These are phyloP conservation scores for Rutpela maculata DNA, from an alignment of 2,888 invertebrate genomes.

Conservation along the genomic window DNA sequence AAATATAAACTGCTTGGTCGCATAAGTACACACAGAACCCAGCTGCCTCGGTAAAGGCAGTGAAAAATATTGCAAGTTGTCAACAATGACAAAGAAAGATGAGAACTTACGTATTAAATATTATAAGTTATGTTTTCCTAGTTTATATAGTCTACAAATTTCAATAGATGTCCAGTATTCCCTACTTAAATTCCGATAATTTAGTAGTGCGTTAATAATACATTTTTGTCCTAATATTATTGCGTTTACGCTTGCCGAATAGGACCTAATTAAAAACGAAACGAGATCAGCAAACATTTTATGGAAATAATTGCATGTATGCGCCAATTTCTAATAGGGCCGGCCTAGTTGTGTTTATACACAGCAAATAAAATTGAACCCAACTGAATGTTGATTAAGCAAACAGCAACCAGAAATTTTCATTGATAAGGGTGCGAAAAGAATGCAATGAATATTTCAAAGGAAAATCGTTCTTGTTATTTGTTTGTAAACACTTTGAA, in stretches of 20 bases:
- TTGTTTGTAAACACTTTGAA: too few relatives aligned
- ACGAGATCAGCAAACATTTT: background rate
- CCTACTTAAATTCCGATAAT: background rate
- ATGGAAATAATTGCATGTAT: background rate
- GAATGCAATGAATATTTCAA: too few relatives aligned
- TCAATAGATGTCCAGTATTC: constrained; percentile 27
- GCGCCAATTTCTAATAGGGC: background rate
- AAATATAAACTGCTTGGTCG: background rate
- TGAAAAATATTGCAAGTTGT: constrained; percentile 58
- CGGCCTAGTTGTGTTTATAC: background rate
- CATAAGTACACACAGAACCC: background rate
- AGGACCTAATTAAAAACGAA: background rate
- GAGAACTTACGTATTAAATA: constrained; percentile 28
- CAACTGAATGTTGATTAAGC: too few relatives aligned
- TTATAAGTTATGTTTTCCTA: constrained; percentile 26
- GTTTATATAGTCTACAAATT: constrained; percentile 34
- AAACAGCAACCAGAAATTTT: too few relatives aligned
- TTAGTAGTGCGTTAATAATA: constrained; percentile 6
- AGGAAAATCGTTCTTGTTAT: too few relatives aligned
- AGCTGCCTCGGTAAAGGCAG: constrained; percentile 50
- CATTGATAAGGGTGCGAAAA: too few relatives aligned
- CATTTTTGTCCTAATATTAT: background rate
- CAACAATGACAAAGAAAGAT: constrained; percentile 36
- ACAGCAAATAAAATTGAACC: too few relatives aligned
- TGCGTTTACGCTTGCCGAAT: background rate